These are phyloP conservation scores for Athalia rosae DNA, from an alignment of 2,888 invertebrate genomes.

Conservation along the genomic window DNA sequence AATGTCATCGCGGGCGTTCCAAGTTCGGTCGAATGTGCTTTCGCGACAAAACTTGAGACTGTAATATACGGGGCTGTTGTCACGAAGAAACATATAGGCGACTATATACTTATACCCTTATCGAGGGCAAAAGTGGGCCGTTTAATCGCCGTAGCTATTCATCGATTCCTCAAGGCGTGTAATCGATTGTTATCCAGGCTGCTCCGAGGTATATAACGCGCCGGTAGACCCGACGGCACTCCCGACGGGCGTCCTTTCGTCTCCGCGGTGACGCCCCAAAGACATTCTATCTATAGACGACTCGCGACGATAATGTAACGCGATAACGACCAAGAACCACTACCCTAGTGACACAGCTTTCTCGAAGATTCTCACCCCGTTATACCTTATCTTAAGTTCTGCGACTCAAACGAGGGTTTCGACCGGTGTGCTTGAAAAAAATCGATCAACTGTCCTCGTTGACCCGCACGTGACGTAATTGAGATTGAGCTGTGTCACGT, in stretches of 20 bases:
- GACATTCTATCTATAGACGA: neutral
- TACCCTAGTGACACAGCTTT: constrained; percentile 29
- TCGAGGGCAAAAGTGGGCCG: neutral
- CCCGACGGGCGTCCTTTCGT: constrained; percentile 31
- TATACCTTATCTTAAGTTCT: constrained; percentile 9
- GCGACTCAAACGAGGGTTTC: neutral
- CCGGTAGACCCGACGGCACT: constrained; percentile 16
- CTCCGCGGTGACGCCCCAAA: constrained; percentile 15
- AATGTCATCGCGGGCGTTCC: no score
- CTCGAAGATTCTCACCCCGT: constrained; percentile 9
- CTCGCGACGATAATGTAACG: constrained; percentile 29
- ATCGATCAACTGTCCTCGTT: no score
- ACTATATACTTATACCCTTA: neutral
- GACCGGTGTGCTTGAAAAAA: no score
- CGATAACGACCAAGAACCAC: constrained; percentile 30
- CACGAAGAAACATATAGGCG: constrained; percentile 9
- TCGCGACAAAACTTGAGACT: neutral
- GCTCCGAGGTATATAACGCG: neutral
- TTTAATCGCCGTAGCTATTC: constrained; percentile 36
- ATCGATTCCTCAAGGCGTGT: constrained; percentile 38
- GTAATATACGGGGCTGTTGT: neutral
- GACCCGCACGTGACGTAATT: no score
- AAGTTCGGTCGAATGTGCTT: neutral
- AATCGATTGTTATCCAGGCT: constrained; percentile 38
- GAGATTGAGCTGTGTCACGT: no score